A percentile compares a stretch with the other conserved stretches of the same genome.
Conservation (phyloP, 2,113 vertebrate genomes). For the Pelmatolapia mariae region DNA sequence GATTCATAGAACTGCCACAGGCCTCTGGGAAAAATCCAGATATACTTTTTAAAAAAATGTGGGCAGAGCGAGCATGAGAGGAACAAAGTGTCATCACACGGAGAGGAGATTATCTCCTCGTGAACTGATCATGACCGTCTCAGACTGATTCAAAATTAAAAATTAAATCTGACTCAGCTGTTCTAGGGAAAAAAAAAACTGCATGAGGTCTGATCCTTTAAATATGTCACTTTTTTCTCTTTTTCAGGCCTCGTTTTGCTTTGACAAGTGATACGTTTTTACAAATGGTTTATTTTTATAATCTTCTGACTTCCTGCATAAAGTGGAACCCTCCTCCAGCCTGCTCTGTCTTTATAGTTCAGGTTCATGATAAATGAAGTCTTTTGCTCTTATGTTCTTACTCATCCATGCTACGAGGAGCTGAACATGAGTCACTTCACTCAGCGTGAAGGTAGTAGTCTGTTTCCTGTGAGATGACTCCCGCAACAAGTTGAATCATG, state of each 20-base stretch:
- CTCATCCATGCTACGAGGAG: neutral
- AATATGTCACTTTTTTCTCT: neutral
- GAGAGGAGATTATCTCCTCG: neutral
- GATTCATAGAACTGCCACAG: neutral
- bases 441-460: neutral
- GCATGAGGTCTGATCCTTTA: neutral
- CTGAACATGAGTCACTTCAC: neutral
- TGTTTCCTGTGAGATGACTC: conserved; percentile 7
- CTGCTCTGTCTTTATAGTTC: neutral
- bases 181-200: neutral
- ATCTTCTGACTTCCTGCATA: neutral
- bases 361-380: neutral
- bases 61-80: neutral
- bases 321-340: neutral
- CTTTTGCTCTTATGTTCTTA: neutral
- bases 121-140: neutral
- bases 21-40: neutral
- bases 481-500: conserved; percentile 22
- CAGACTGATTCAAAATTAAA: neutral
- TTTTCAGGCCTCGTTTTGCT: neutral
- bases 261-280: neutral
- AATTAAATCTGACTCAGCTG: neutral
- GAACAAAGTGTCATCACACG: neutral
- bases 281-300: neutral
- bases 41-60: neutral